phyloP scores from a whole-genome alignment of 2,888 invertebrate genomes.

The Phortica okadai region DNA sequence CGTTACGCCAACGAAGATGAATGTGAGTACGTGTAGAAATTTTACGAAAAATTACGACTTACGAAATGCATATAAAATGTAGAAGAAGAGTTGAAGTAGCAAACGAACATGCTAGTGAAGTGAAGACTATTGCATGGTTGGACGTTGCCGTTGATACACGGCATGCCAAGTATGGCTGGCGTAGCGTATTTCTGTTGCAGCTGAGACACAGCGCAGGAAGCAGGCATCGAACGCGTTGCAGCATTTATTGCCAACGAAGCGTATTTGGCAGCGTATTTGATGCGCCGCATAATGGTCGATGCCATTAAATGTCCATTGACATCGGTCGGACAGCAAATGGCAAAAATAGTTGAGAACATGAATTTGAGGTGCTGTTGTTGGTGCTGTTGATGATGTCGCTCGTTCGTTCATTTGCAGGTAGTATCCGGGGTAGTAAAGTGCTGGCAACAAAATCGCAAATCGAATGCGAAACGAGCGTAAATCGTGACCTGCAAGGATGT shows the following conservation, averaged over 20 bases:
- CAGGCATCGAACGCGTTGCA: slow-evolving; percentile 53
- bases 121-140: slow-evolving; percentile 43
- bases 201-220: slow-evolving; percentile 8
- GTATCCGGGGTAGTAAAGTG: slow-evolving; percentile 35
- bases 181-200: slow-evolving; percentile 41
- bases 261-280: slow-evolving; percentile 71
- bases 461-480: slow-evolving; percentile 73
- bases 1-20: slow-evolving; percentile 64
- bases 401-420: slow-evolving; percentile 30
- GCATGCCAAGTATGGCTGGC: slow-evolving; percentile 63
- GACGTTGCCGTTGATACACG: too few species aligned
- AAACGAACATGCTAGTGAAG: not conserved
- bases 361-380: not conserved
- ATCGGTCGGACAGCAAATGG: slow-evolving; percentile 40
- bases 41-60: slow-evolving; percentile 67
- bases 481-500: slow-evolving; percentile 71
- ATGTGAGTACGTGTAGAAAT: slow-evolving; percentile 71
- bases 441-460: slow-evolving; percentile 66
- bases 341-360: not conserved
- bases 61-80: slow-evolving; percentile 33
- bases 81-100: slow-evolving; percentile 35
- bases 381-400: not conserved
- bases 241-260: slow-evolving; percentile 72
- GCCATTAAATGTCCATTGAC: slow-evolving; percentile 73
- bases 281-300: slow-evolving; percentile 71